Evolutionary conservation across 35 echinoderm and acorn worm genomes (phyloP).

Genomic region (Lytechinus pictus): DNA sequence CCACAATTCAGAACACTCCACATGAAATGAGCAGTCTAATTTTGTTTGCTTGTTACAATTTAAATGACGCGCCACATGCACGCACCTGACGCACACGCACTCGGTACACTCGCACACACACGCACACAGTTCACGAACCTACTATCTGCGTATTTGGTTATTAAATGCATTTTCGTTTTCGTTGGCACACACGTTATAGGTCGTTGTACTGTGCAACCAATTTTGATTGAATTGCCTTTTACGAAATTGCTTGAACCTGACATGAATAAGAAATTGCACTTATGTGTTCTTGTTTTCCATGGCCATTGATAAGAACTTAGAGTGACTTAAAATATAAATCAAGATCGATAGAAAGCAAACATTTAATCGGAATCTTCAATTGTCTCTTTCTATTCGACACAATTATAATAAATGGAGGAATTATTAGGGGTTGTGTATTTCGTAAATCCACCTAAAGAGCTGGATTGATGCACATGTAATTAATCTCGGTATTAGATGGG

Average conservation of each 20-base stretch:
- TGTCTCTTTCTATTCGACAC: no score
- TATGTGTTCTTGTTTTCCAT: background rate
- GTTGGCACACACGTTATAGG: background rate
- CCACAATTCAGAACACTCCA: background rate
- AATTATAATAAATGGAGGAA: no score
- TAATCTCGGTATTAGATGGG: no score
- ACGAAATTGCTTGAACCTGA: background rate
- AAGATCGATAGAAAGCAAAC: background rate
- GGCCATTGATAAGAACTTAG: background rate
- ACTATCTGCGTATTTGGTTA: no score
- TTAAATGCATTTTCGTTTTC: background rate
- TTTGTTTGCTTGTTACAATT: background rate
- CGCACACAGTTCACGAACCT: background rate
- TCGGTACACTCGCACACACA: background rate
- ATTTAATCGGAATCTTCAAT: background rate
- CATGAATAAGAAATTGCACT: background rate
- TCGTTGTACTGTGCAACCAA: background rate
- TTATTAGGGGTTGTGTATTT: no score
- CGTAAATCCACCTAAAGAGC: no score
- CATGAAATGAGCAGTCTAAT: background rate
- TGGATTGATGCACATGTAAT: no score
- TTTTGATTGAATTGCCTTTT: background rate
- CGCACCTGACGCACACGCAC: background rate
- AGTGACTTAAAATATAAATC: background rate
- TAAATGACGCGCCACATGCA: background rate